Evolutionary conservation across 2,888 invertebrate species (phyloP), one percentile per base, ranked within the genome.

Genomic region (Aphodius sticticus): DNA sequence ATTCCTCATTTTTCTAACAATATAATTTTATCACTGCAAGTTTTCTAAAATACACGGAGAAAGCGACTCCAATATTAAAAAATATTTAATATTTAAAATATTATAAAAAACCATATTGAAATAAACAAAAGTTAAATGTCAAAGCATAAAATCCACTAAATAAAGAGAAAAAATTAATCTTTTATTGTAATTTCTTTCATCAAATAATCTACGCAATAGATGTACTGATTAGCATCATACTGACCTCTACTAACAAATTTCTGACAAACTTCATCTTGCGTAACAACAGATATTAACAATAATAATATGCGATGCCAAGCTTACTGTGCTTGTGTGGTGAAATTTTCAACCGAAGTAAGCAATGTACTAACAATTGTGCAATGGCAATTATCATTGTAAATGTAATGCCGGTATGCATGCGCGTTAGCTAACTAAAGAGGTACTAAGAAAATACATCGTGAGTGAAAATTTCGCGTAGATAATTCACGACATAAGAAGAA

Each of bases 361-460:
- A 53, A 53, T 12, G 12, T 7, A 53, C 7, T 12, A 53, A 53
- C 53, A 53, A 53, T 53, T 53, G 53, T 53, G 53, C 53, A 53
- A 53, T 53, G 53, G 53, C 53, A 53, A 53, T 53, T 53, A 53
- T 53, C 53, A 53, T 53, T 53, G 53, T 53, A 53, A 53, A 53
- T 53, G 53, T 53, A 53, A 53, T 53, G 53, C 53, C 53, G 53
- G 9, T 53, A 53, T 53, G 53, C 53, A 53, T 53, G 53, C 7
- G 53, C 53, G 53, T 53, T 53, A 53, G 53, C 53, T 53, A 53
- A 53, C 53, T 53, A 53, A 53, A 53, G 53, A 53, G 53, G 53
- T 53, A 53, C 53, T 53, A 7, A 53, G 53, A 53, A 7, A 12
- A 53, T 26, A 5, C 53, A 53, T 53, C 53, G 53, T 53, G 53